These are phyloP conservation scores for Planococcus citri DNA, from an alignment of 1,140 invertebrate genomes.

Conservation along the genomic window DNA sequence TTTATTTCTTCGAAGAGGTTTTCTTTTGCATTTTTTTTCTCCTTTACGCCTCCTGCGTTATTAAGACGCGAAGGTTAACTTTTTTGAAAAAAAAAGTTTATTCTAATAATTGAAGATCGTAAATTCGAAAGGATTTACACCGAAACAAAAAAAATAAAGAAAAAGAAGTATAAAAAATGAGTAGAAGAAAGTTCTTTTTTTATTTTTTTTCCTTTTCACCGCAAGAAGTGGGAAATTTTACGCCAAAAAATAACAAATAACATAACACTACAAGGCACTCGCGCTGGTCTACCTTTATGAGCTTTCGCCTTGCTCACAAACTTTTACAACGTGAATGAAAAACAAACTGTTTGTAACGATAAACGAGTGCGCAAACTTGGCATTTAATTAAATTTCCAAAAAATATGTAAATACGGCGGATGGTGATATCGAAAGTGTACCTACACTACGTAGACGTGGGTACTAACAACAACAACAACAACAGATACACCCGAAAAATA, in stretches of 20 bases:
- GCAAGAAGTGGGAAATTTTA: neutral
- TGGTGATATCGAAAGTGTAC: neutral
- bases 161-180: constrained; percentile 9
- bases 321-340: neutral
- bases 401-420: neutral
- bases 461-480: too few relatives aligned
- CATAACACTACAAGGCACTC: neutral
- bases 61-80: constrained; percentile 15
- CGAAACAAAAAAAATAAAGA: constrained; percentile 9
- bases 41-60: neutral
- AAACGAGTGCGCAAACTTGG: neutral
- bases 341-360: constrained; percentile 3
- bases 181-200: neutral
- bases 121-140: constrained; percentile 17
- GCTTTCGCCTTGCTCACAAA: neutral
- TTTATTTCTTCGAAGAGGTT: constrained; percentile 12
- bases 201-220: neutral
- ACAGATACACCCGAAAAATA: too few relatives aligned
- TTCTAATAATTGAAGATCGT: constrained; percentile 19
- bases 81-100: constrained; percentile 17
- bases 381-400: neutral
- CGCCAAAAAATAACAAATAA: constrained; percentile 7
- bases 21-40: neutral
- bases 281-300: neutral
- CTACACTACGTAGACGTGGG: too few relatives aligned